Percentiles rank a stretch among this genome's conserved stretches.
Conservation (phyloP, 2,888 invertebrate species). For the Sarcophaga subvicina region DNA sequence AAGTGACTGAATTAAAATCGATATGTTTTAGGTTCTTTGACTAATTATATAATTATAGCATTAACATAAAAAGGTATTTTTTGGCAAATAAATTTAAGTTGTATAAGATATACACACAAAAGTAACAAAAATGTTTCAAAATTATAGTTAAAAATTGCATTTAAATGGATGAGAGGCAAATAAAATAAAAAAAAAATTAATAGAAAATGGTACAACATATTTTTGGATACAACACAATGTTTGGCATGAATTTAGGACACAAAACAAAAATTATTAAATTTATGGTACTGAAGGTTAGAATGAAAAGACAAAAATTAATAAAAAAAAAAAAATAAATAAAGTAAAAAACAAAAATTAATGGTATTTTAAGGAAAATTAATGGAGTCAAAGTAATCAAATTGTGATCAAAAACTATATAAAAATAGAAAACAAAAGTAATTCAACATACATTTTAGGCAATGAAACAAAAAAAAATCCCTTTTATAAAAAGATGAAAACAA, state of each 20-base stretch:
- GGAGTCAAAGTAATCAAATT: constrained; percentile 79
- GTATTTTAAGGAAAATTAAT: constrained; percentile 71
- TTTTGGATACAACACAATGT: constrained; percentile 65
- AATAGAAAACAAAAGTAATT: constrained; percentile 54
- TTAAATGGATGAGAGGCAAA: constrained; percentile 39
- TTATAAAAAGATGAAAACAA: constrained; percentile 38
- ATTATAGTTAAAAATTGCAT: constrained; percentile 61
- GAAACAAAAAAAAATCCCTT: constrained; percentile 23
- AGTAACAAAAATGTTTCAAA: constrained; percentile 47
- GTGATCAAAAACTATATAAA: constrained; percentile 75
- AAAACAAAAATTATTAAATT: constrained; percentile 41
- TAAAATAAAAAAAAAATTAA: constrained; percentile 31
- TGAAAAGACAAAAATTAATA: constrained; percentile 35
- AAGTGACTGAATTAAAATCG: constrained; percentile 63
- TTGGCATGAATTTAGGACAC: constrained; percentile 57
- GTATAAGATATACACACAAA: constrained; percentile 23
- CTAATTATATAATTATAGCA: constrained; percentile 42
- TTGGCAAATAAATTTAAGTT: constrained; percentile 64
- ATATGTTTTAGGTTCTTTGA: constrained; percentile 59
- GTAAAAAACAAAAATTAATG: constrained; percentile 52
- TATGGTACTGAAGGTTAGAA: constrained; percentile 15
- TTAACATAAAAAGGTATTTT: constrained; percentile 64
- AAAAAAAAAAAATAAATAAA: constrained; percentile 27
- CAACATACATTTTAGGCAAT: constrained; percentile 68
- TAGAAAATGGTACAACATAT: constrained; percentile 59